phyloP scores from a whole-genome alignment of 2,113 vertebrate genomes.

The Microtus montanus region DNA sequence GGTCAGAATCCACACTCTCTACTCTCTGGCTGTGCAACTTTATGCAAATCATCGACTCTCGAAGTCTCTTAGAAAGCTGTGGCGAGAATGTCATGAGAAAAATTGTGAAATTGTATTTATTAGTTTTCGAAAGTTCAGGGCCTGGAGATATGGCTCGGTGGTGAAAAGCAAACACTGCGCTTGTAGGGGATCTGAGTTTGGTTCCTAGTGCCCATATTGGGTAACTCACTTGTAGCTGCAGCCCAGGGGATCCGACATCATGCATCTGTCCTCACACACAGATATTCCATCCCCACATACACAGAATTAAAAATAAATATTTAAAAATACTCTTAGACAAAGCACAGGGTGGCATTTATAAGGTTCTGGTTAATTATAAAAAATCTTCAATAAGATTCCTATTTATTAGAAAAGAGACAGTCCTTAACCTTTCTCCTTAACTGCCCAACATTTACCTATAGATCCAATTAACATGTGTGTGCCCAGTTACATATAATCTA shows the following conservation, averaged over 20 bases:
- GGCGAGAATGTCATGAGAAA: slow-evolving; percentile 15
- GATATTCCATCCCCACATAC: background rate
- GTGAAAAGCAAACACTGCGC: background rate
- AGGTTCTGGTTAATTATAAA: slow-evolving; percentile 37
- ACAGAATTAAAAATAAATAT: background rate
- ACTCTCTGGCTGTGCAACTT: background rate
- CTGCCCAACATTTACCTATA: background rate
- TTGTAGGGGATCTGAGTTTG: background rate
- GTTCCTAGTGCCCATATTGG: background rate
- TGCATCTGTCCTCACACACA: background rate
- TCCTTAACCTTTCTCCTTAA: background rate
- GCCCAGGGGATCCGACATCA: background rate
- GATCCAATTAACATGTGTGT: background rate
- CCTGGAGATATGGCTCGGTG: background rate
- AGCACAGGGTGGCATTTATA: background rate
- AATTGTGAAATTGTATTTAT: background rate
- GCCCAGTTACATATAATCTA: background rate
- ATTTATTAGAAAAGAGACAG: background rate
- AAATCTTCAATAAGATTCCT: background rate
- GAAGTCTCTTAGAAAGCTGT: background rate
- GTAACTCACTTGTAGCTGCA: background rate
- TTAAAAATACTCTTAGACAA: background rate
- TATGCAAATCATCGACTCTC: background rate
- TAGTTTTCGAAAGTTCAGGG: background rate
- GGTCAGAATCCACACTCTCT: background rate